These are phyloP conservation scores for Vanessa tameamea DNA, from an alignment of 1,140 invertebrate genomes.

Conservation along the genomic window DNA sequence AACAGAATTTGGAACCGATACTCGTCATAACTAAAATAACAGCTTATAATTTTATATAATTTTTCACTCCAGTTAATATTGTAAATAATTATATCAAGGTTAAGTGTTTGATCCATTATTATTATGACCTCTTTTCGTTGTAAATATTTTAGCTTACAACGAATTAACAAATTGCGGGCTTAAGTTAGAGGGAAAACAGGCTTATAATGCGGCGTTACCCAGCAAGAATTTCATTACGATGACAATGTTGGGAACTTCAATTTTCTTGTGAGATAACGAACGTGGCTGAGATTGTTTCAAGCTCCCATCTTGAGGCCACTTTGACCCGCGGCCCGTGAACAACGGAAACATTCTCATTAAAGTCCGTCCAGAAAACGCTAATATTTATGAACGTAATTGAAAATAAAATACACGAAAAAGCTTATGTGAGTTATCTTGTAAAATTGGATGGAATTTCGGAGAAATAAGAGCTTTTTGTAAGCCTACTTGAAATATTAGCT, in stretches of 20 bases:
- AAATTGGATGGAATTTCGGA: conserved; percentile 6
- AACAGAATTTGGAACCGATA: too few species aligned
- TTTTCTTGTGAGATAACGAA: conserved; percentile 68
- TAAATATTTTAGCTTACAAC: conserved; percentile 42
- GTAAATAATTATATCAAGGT: neutral
- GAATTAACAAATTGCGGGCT: conserved; percentile 36
- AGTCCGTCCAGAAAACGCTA: conserved; percentile 38
- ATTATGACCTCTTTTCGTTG: conserved; percentile 16
- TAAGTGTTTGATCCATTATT: too few species aligned
- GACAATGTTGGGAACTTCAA: conserved; percentile 70
- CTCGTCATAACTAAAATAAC: too few species aligned
- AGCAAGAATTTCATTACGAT: conserved; percentile 73
- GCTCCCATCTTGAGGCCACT: conserved; percentile 64
- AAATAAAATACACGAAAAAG: conserved; percentile 30
- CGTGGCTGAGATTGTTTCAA: conserved; percentile 67
- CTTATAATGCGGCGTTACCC: conserved; percentile 50
- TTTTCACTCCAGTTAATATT: too few species aligned
- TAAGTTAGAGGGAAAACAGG: conserved; percentile 35
- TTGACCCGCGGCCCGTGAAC: conserved; percentile 70
- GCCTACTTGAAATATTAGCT: neutral
- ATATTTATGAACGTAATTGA: conserved; percentile 43
- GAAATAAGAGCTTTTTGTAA: conserved; percentile 1
- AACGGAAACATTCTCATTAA: conserved; percentile 67
- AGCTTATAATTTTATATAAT: too few species aligned
- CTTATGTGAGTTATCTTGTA: conserved; percentile 24